Base-by-base conservation (phyloP, 2,797 vertebrate species). In the Epinephelus malabaricus region DNA sequence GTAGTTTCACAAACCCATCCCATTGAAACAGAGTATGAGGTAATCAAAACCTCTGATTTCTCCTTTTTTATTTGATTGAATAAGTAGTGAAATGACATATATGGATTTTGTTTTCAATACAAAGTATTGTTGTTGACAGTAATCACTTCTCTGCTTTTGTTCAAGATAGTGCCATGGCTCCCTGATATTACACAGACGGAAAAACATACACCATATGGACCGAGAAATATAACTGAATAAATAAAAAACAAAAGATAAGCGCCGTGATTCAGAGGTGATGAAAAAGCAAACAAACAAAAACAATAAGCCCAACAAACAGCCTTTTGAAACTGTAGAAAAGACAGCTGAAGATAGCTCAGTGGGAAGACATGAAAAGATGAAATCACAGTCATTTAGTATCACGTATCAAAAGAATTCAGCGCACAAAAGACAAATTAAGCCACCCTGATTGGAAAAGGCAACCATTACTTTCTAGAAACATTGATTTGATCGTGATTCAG, bases 201-300 rank as follows among this genome's bases (percentile, higher is more conserved):
- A 65, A 68, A 58, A 53, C 13, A 27, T 25, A 50, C n/a, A 67
- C 64, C 43, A 80, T 62, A 75, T 64, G 64, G 54, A 55, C 60
- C 0, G 9, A 76, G 30, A 21, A 51, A 47, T 81, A 55, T 69
- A 46, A 66, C 69, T 56, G 77, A 75, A 81, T 50, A 62, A 60
- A 38, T 38, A 54, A 81, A 56, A 73, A 76, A 73, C 21, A 8
- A 63, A 46, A 73, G 75, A 82, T 64, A 58, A 72, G 67, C 13
- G 30, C 59, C 17, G n/a, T 59, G 43, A 85, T 84, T 86, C 56
- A 79, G 61, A 71, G 65, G 61, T 70, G 79, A 82, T 77, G 55
- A 75, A 83, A 81, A 73, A 87, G 60, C 76, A 81, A 77, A 77
- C 72, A 63, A 83, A 79, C 49, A 82, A 72, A 34, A 59, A 65